Evolutionary conservation across 2,888 invertebrate species (phyloP).

Genomic region (Selenia dentaria): DNA sequence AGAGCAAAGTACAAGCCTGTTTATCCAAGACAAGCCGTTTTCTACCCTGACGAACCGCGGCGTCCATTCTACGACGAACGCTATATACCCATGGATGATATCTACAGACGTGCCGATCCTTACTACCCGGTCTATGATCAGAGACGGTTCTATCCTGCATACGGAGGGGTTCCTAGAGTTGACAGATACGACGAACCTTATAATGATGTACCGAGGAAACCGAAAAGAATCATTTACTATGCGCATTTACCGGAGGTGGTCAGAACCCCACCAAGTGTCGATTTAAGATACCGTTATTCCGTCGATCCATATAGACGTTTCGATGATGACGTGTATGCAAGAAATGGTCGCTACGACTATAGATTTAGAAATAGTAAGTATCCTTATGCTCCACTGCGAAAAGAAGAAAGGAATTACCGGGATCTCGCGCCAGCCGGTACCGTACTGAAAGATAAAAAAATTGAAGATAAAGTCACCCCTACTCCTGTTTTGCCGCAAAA

Average conservation of each 20-base stretch:
- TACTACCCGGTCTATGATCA: constrained; percentile 71
- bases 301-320: constrained; percentile 71
- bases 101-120: constrained; percentile 66
- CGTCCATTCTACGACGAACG: constrained; percentile 70
- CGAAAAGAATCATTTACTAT: constrained; percentile 88
- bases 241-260: constrained; percentile 89
- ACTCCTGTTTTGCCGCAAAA: constrained; percentile 72
- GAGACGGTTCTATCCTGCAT: constrained; percentile 57
- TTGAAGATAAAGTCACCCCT: constrained; percentile 76
- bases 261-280: constrained; percentile 84
- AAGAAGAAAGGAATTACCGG: constrained; percentile 76
- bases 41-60: constrained; percentile 76
- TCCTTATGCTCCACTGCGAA: constrained; percentile 71
- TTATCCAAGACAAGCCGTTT: constrained; percentile 75
- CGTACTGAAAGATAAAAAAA: constrained; percentile 67
- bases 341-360: constrained; percentile 73
- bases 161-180: constrained; percentile 52
- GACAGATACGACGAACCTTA: constrained; percentile 74
- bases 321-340: constrained; percentile 68
- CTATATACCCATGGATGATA: constrained; percentile 65
- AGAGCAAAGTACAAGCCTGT: constrained; percentile 67
- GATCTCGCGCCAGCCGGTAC: constrained; percentile 71
- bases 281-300: constrained; percentile 80
- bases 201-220: constrained; percentile 75
- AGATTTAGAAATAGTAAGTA: constrained; percentile 68